A percentile compares a stretch with the other conserved stretches of the same genome.
Evolutionary conservation across 2,113 vertebrate species (phyloP).

Genomic region (Etheostoma cragini): DNA sequence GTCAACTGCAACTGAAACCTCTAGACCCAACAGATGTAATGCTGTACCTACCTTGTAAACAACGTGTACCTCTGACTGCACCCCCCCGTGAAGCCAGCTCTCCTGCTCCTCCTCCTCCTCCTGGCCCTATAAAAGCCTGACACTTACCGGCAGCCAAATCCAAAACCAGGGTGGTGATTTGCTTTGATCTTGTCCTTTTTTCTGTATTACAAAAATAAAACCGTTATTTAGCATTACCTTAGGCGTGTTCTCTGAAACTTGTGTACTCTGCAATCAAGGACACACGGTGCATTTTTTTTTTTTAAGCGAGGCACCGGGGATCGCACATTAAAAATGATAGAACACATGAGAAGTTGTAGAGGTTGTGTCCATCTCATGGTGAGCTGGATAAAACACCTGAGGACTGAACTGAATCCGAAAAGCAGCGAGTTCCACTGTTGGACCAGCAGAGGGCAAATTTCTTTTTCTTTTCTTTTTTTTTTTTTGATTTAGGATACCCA

Average conservation of each 20-base stretch:
- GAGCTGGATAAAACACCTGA: slow-evolving; percentile 28
- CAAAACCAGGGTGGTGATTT: neutral
- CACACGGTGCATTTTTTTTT: neutral
- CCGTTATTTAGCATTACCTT: slow-evolving; percentile 38
- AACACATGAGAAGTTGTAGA: slow-evolving; percentile 17
- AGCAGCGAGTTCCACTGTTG: accelerated
- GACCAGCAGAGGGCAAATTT: slow-evolving; percentile 42
- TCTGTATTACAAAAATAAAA: slow-evolving; percentile 45
- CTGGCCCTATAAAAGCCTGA: slow-evolving; percentile 20
- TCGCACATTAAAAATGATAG: slow-evolving; percentile 25
- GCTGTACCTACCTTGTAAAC: slow-evolving; percentile 13
- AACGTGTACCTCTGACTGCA: slow-evolving; percentile 16
- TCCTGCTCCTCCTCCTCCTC: slow-evolving; percentile 38
- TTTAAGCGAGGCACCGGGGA: slow-evolving; percentile 19
- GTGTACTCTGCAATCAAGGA: slow-evolving; percentile 45
- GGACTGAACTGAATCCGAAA: neutral
- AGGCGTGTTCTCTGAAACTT: slow-evolving; percentile 48
- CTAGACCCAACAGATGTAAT: slow-evolving; percentile 10
- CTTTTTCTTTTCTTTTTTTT: too few relatives aligned
- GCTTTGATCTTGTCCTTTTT: slow-evolving; percentile 56
- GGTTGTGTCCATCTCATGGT: slow-evolving; percentile 23
- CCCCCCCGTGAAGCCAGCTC: neutral
- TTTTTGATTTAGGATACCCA: too few relatives aligned
- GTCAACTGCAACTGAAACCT: neutral
- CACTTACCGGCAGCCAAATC: slow-evolving; percentile 23